Evolutionary conservation across 2,888 invertebrate species (phyloP).

Genomic region (Trileptium ribeirensis): DNA sequence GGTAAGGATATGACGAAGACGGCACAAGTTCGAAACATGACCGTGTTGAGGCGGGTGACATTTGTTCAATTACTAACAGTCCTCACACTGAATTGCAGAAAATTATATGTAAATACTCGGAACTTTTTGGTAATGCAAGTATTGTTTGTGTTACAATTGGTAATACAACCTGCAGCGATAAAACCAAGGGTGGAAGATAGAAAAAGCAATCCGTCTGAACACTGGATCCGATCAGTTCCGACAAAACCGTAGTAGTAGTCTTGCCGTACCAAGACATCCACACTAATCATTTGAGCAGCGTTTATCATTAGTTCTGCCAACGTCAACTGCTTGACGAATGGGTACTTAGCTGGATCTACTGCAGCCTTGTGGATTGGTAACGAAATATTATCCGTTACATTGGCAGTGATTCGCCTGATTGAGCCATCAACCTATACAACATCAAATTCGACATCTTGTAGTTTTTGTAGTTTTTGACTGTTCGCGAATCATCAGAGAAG

Average conservation of each 20-base stretch:
- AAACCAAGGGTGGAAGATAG: not conserved
- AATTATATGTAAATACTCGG: no score
- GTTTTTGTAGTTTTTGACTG: not conserved
- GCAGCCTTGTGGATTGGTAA: not conserved
- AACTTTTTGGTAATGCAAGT: no score
- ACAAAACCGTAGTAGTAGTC: conserved; percentile 11
- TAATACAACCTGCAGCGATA: not conserved
- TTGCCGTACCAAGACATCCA: not conserved
- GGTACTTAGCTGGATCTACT: not conserved
- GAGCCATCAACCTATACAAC: not conserved
- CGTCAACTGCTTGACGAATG: not conserved
- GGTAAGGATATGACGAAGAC: no score
- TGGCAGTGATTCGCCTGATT: not conserved
- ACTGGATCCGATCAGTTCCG: not conserved
- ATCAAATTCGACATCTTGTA: not conserved
- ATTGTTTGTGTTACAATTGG: no score
- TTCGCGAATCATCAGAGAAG: not conserved
- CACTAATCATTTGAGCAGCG: not conserved
- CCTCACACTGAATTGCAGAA: no score
- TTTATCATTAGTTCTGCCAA: not conserved
- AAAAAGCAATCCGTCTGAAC: not conserved
- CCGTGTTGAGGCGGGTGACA: no score
- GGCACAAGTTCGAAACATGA: no score
- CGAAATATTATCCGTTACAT: not conserved
- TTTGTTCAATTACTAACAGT: no score